Evolutionary conservation across 2,113 vertebrate genomes (phyloP), one percentile per base, ranked within the genome.

Genomic region (Accipiter cooperii): DNA sequence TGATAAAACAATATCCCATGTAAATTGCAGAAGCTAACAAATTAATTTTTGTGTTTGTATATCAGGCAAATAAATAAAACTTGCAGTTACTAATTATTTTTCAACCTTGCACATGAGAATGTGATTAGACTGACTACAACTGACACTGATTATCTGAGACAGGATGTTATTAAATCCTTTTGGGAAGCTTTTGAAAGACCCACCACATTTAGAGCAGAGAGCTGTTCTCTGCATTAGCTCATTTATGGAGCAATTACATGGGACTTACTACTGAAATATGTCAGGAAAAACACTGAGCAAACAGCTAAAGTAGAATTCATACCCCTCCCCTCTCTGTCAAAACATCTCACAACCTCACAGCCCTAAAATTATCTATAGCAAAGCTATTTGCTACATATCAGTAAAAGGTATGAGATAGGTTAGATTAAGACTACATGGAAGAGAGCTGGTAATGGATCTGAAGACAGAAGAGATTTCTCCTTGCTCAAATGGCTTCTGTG

Each of bases 81-180:
- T 92, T 85, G 84, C 51, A 54, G 47, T 90, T 84, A 63, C 69
- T 97, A 95, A 97, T 97, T 95, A 93, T 97, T 96, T 96, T 81
- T 96, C 31, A 12, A 81, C 44, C n/a, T 97, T 97, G 87, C 65
- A 91, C 71, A 94, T 83, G 64, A 89, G 77, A 96, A 96, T 83
- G 66, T 87, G 80, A 95, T 95, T 96, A 96, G 57, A 61, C 31
- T 87, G 90, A 80, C 47, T 94, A 70, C 79, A 71, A 47, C 83
- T 77, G 88, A 95, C 87, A 90, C 63, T 96, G 97, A 93, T 96
- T 92, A 92, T 79, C 20, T 96, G 80, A 96, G 97, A 95, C 89
- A 96, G 92, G 74, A 93, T 96, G 84, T 89, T 98, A 97, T 97
- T 93, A 89, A 97, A 93, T 97, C 91, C 84, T 85, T 95, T 97